phyloP scores from a whole-genome alignment of 2,888 invertebrate species.

The Gasteruption jaculator region DNA sequence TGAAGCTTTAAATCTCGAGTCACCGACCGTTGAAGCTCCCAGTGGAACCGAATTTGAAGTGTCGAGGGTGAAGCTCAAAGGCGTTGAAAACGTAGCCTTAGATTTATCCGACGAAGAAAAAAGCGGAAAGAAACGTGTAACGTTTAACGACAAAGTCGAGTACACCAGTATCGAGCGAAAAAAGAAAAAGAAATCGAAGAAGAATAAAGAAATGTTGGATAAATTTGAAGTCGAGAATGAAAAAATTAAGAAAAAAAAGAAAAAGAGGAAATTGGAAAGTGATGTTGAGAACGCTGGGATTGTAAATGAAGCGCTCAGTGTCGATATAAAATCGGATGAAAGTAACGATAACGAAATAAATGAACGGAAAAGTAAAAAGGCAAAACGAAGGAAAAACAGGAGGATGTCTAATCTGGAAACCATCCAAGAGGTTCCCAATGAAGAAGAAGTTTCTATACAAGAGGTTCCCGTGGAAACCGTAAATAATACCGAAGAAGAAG shows the following conservation, averaged over 20 bases:
- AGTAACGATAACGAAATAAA: constrained; percentile 39
- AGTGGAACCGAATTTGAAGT: constrained; percentile 36
- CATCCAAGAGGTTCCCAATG: constrained; percentile 37
- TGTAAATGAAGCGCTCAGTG: constrained; percentile 37
- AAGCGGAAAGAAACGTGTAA: constrained; percentile 40
- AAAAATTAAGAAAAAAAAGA: constrained; percentile 29
- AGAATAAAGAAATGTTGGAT: constrained; percentile 34
- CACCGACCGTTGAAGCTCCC: constrained; percentile 16
- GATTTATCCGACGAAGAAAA: constrained; percentile 42
- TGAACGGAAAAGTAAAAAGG: constrained; percentile 32
- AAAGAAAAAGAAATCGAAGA: constrained; percentile 33
- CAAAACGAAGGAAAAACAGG: constrained; percentile 28
- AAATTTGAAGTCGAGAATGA: constrained; percentile 43
- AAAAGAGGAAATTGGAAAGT: constrained; percentile 23
- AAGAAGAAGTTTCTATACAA: constrained; percentile 13
- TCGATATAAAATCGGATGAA: constrained; percentile 30
- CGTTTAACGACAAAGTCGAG: constrained; percentile 44
- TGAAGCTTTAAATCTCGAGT: constrained; percentile 26
- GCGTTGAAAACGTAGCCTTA: constrained; percentile 40
- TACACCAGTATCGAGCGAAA: constrained; percentile 34
- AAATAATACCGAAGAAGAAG: constrained; percentile 9
- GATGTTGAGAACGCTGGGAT: constrained; percentile 24
- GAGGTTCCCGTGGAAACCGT: neutral
- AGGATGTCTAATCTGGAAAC: constrained; percentile 36
- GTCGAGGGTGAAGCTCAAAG: constrained; percentile 30